Conservation (phyloP, 2,797 vertebrate genomes). For the Parauchenoglanis punctatus region DNA sequence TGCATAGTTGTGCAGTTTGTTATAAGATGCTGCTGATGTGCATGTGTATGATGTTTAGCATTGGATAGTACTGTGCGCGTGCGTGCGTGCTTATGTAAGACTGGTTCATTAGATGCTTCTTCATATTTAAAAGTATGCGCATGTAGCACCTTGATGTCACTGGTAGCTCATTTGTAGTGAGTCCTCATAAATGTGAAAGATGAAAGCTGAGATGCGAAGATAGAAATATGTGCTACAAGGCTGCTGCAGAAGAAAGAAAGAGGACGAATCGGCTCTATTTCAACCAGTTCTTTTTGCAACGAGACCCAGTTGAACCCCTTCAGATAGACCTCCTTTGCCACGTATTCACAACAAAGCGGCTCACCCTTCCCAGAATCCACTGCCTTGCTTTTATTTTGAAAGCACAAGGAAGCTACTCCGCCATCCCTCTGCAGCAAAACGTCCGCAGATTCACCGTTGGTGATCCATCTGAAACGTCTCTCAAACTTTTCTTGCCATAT, state of each 20-base stretch:
- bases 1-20: background rate
- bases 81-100: background rate
- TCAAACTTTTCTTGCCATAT: too few species aligned
- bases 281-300: background rate
- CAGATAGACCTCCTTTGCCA: background rate
- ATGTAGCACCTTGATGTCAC: slow-evolving; percentile 22
- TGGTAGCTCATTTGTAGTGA: slow-evolving; percentile 38
- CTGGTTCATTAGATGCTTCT: background rate
- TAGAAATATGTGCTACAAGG: slow-evolving; percentile 30
- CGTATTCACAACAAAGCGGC: background rate
- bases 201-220: slow-evolving; percentile 35
- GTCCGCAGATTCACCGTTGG: too few species aligned
- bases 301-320: background rate
- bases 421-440: too few species aligned
- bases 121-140: background rate
- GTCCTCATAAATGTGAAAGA: slow-evolving; percentile 38
- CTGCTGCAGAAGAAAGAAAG: slow-evolving; percentile 9
- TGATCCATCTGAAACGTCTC: too few species aligned
- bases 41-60: background rate
- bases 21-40: too few species aligned
- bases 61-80: background rate
- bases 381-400: too few species aligned
- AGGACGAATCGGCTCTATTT: slow-evolving; percentile 27
- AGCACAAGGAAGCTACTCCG: too few species aligned
- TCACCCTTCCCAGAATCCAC: too few species aligned